Evolutionary conservation across 2,888 invertebrate species (phyloP), one percentile per base, ranked within the genome.

Genomic region (Drosophila prostipennis): DNA sequence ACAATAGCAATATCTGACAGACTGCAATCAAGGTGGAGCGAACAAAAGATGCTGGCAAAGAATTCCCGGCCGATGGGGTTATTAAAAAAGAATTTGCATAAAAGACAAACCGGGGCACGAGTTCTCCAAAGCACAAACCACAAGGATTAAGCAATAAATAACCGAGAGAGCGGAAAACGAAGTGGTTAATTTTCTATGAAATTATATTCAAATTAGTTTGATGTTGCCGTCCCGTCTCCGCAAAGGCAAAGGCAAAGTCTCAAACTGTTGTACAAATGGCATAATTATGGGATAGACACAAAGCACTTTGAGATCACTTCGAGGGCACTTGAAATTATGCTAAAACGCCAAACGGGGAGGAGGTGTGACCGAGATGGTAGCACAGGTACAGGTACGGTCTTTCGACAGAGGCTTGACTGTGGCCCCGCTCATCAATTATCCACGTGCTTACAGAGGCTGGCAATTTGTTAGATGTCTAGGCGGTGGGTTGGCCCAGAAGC

Each of bases 31-130:
- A 59, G 59, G 56, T 40, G 48, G 37, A 16, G 68, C 34, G 57
- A 57, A 72, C 72, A 72, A 72, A 72, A 58, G 73, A 52, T 10
- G 53, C 56, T 53, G 51, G 10, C 53, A 14, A 39, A 67, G 65
- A 54, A 59, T 60, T 48, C 36, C 23, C 61, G 48, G 34, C 36
- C 23, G 55, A 32, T 36, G 23, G 54, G 78, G 90, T 85, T 90
- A 89, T 89, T 89, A 90, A 89, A 89, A 89, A 81, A 85, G 74
- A 81, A 89, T 89, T 89, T 89, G 89, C 89, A 89, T 89, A 90
- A 85, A 74, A 81, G 57, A 72, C 54, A 60, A 68, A 51, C 52
- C 67, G 56, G 14, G 74, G 79, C 85, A 85, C 80, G 82, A 84
- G 86, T 59, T 77, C 57, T 65, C 46, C 52, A 14, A 5, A 32